Conservation (phyloP, 2,797 vertebrate species). For the Borostomias antarcticus region DNA sequence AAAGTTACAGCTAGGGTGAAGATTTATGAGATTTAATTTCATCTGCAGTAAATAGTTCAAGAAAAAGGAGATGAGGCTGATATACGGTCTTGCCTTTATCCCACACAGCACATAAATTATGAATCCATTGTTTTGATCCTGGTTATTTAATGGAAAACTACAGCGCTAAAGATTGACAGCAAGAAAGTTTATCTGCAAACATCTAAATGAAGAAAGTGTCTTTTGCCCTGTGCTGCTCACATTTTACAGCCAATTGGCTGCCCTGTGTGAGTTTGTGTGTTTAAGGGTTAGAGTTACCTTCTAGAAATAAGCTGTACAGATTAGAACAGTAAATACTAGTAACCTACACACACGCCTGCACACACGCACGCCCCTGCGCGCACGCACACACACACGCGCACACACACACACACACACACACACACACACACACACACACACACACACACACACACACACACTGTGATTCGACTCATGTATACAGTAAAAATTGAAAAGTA, state of each 20-base stretch:
- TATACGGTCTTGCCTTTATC: conserved; percentile 1
- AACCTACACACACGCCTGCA: no score
- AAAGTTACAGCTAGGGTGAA: background rate
- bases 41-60: background rate
- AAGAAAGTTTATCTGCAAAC: background rate
- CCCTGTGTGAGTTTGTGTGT: background rate
- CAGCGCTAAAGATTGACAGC: background rate
- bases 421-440: no score
- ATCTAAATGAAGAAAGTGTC: background rate
- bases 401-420: background rate
- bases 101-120: background rate
- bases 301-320: background rate
- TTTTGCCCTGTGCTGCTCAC: background rate
- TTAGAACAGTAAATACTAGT: no score
- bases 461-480: conserved; percentile 17
- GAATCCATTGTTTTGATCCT: background rate
- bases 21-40: background rate
- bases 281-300: no score
- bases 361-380: no score
- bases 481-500: no score
- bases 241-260: background rate
- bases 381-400: no score
- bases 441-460: background rate
- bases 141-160: background rate
- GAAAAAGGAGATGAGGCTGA: background rate